These are phyloP conservation scores for Pachyseris speciosa DNA, from an alignment of 64 coral and sea anemone genomes.

Conservation along the genomic window DNA sequence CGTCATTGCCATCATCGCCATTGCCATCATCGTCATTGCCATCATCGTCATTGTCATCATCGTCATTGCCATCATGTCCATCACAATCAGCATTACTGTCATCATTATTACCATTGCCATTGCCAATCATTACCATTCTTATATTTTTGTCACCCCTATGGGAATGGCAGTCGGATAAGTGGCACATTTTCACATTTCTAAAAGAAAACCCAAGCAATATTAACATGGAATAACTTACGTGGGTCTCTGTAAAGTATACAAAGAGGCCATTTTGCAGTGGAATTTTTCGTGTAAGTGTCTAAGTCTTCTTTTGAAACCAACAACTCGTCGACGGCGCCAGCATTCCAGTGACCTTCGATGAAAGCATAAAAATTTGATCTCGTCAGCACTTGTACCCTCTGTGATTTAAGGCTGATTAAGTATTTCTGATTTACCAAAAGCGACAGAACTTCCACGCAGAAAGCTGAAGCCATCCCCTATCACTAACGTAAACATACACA, in stretches of 20 bases:
- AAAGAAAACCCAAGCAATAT: not conserved
- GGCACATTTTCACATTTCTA: too few relatives aligned
- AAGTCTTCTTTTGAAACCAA: constrained; percentile 9
- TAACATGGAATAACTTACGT: not conserved
- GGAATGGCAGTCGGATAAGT: too few relatives aligned
- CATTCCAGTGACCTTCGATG: not conserved
- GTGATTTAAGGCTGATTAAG: not conserved
- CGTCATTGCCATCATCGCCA: not conserved
- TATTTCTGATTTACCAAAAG: not conserved
- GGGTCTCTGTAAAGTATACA: constrained; percentile 52
- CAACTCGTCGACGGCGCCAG: not conserved
- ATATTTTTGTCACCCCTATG: too few relatives aligned
- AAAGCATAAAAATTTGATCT: not conserved
- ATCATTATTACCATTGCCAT: not conserved
- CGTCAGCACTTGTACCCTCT: not conserved
- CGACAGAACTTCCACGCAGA: not conserved
- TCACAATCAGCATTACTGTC: not conserved
- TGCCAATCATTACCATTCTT: not conserved
- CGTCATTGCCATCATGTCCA: not conserved
- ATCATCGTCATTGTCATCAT: not conserved
- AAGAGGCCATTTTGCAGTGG: constrained; percentile 25
- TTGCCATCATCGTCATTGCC: not conserved
- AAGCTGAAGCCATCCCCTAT: not conserved
- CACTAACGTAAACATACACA: not conserved
- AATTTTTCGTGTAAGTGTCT: not conserved